Evolutionary conservation across 2,113 vertebrate genomes (phyloP).

Genomic region (Hyperopisus bebe): DNA sequence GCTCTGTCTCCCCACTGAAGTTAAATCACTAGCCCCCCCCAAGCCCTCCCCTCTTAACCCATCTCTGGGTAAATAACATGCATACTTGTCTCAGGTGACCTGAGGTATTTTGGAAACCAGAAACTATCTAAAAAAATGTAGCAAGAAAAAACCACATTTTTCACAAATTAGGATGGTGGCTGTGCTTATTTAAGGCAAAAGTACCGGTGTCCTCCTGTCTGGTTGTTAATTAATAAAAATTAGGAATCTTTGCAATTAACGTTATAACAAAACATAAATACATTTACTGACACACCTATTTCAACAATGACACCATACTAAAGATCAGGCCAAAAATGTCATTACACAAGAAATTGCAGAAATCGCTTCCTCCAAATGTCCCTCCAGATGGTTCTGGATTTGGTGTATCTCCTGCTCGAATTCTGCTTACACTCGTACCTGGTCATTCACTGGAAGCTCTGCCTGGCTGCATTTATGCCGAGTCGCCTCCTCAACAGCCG

Average conservation of each 20-base stretch:
- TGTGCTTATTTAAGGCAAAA: neutral
- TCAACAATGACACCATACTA: neutral
- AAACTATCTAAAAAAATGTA: neutral
- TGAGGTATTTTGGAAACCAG: neutral
- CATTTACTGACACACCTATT: neutral
- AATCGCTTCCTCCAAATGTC: neutral
- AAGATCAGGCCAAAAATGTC: neutral
- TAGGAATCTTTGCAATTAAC: neutral
- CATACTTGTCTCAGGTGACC: neutral
- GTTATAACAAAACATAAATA: neutral
- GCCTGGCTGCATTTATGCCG: neutral
- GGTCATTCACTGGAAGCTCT: neutral
- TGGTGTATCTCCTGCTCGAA: neutral
- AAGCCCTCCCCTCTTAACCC: neutral
- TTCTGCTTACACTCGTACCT: neutral
- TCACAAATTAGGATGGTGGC: neutral
- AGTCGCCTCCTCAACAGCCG: neutral
- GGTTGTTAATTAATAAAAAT: neutral
- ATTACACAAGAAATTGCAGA: neutral
- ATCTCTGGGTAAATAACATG: constrained; percentile 53
- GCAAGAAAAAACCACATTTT: neutral
- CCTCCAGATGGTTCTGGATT: neutral
- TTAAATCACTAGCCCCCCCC: constrained; percentile 45
- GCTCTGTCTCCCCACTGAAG: constrained; percentile 50
- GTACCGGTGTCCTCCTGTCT: neutral